Evolutionary conservation across 1,140 invertebrate genomes (phyloP), one percentile per base, ranked within the genome.

Genomic region (Hycleus phaleratus): DNA sequence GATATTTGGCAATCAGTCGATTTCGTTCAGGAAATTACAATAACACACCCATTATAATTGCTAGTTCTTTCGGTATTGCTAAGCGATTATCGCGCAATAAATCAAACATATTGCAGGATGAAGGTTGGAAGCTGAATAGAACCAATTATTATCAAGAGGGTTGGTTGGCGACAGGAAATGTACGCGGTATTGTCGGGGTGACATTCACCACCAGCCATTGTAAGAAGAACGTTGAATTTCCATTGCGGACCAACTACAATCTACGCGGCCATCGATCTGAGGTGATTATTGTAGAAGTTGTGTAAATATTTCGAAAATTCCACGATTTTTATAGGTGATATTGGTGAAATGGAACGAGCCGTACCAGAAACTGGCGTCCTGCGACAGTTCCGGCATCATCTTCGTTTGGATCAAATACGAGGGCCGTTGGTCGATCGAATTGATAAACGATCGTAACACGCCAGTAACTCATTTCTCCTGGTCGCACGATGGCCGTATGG

Each of bases 351-450:
- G 97, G 97, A 99, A 98, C 77, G 93, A 96, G 75, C 93, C 95
- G 0, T 98, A 97, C 75, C 95, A 98, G 76, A 98, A 98, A 74
- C 72, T 99, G 56, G 95, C 95, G 2, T 96, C 95, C 4, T 98
- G 95, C 77, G 97, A 98, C 78, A 93, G 88, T 66, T 95, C 92
- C 1, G 97, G 97, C 9, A 93, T 98, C 32, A 98, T 98, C 68
- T 99, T 98, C 75, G 94, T 99, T 4, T 98, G 97, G 96, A 97
- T 97, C 62, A 97, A 97, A 72, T 98, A 98, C 74, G 96, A 98
- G 73, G 95, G 95, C 5, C 82, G 95, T 9, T 99, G 96, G 96
- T 97, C 94, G 56, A 97, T 98, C 62, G 97, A 99, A 77, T 81
- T 98, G 49, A 98, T 99, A 68, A 99, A 99, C 73, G 97, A 99